A percentile compares a stretch with the other conserved stretches of the same genome.
phyloP scores from a whole-genome alignment of 2,888 invertebrate genomes.

The Hedya salicella region DNA sequence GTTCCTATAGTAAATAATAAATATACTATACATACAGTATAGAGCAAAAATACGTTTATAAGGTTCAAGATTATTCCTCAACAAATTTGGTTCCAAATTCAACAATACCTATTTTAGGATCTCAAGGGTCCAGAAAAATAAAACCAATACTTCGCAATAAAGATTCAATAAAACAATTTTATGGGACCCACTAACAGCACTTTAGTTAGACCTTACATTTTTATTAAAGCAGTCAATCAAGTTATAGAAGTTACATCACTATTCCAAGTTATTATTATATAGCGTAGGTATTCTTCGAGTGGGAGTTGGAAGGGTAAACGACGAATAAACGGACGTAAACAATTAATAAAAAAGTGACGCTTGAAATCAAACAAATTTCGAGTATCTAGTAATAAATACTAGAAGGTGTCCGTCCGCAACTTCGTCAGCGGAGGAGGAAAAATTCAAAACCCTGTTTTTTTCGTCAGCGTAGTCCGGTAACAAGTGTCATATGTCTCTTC shows the following conservation, averaged over 20 bases:
- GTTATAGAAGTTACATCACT: slow-evolving; percentile 13
- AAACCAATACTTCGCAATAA: slow-evolving; percentile 15
- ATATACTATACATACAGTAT: not conserved
- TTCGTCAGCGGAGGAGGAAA: no score
- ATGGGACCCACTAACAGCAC: slow-evolving; percentile 20
- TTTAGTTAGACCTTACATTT: slow-evolving; percentile 6
- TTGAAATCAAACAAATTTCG: not conserved
- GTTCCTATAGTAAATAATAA: no score
- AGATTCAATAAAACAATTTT: slow-evolving; percentile 30
- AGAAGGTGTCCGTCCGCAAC: no score
- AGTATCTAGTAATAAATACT: not conserved
- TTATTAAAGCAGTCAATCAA: slow-evolving; percentile 15
- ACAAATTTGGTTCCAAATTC: not conserved
- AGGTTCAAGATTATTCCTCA: not conserved
- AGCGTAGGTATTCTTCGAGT: not conserved
- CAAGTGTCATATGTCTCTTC: no score
- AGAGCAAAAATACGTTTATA: not conserved
- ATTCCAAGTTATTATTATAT: slow-evolving; percentile 1
- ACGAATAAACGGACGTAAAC: not conserved
- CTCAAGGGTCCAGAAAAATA: not conserved
- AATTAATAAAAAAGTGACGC: not conserved
- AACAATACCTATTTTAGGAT: not conserved
- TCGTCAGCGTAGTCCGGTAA: no score
- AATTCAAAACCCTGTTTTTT: no score
- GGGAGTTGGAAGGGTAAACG: slow-evolving; percentile 13